Conservation (phyloP, 2,113 vertebrate species). For the Periophthalmodon schlosseri region DNA sequence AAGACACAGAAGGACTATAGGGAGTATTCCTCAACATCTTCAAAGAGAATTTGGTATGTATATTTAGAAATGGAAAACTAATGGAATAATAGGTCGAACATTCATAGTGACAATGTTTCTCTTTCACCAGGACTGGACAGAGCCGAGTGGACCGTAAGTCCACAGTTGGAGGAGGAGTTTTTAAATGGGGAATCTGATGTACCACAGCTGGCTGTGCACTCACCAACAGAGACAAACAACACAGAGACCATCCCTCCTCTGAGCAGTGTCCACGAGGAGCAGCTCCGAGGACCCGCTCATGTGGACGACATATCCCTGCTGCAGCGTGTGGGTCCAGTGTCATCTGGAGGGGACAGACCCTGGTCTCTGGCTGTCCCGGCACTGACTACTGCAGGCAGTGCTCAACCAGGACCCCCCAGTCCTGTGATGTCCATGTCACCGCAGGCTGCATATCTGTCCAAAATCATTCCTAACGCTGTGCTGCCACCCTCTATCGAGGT, state of each 20-base stretch:
- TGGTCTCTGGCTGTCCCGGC: conserved; percentile 84
- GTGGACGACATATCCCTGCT: conserved; percentile 81
- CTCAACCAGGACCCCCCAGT: conserved; percentile 72
- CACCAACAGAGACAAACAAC: conserved; percentile 56
- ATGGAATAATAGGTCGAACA: neutral
- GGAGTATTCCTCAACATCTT: conserved; percentile 88
- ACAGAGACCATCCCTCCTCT: conserved; percentile 48
- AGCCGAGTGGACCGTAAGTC: conserved; percentile 50
- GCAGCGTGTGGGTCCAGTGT: conserved; percentile 64
- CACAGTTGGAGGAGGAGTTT: conserved; percentile 50
- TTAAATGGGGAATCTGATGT: conserved; percentile 75
- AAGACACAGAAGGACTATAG: conserved; percentile 80
- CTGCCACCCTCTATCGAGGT: conserved; percentile 91
- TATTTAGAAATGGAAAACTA: neutral
- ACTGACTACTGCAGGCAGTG: conserved; percentile 78
- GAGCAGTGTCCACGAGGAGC: conserved; percentile 57
- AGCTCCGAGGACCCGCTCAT: conserved; percentile 72
- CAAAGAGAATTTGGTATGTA: conserved; percentile 90
- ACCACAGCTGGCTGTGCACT: conserved; percentile 44
- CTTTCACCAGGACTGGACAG: conserved; percentile 73
- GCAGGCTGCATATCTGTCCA: conserved; percentile 93
- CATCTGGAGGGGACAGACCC: conserved; percentile 72
- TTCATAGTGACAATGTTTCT: neutral
- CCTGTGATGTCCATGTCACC: conserved; percentile 93
- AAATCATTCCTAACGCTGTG: conserved; percentile 94